Evolutionary conservation across 2,113 vertebrate genomes (phyloP).

Genomic region (Lutjanus erythropterus): DNA sequence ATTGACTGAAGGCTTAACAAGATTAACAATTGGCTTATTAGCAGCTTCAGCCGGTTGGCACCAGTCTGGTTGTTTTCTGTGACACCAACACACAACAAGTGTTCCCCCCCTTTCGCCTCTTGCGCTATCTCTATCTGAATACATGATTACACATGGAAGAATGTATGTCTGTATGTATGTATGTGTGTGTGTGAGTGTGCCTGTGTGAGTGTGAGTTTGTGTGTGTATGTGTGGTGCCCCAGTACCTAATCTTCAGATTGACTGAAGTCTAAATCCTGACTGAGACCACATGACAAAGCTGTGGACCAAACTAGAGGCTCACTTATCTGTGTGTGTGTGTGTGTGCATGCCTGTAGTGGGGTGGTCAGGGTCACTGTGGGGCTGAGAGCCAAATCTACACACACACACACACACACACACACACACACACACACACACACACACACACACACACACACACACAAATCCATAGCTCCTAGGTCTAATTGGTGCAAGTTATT

Average conservation of each 20-base stretch:
- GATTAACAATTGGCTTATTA: slow-evolving; percentile 47
- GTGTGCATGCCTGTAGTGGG: not conserved
- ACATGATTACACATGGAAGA: not conserved
- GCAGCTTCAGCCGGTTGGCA: slow-evolving; percentile 5
- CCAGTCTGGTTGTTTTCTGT: slow-evolving; percentile 4
- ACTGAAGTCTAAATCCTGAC: slow-evolving; percentile 53
- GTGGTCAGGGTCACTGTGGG: slow-evolving; percentile 22
- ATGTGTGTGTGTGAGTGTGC: not conserved
- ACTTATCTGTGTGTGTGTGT: slow-evolving; percentile 13
- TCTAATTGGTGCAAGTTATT: not conserved
- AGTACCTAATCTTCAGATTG: slow-evolving; percentile 59
- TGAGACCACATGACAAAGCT: slow-evolving; percentile 56
- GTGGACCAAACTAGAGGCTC: slow-evolving; percentile 5
- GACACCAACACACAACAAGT: not conserved
- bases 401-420: slow-evolving; percentile 6
- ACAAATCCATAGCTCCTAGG: not conserved
- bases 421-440: slow-evolving; percentile 11
- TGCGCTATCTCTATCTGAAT: not conserved
- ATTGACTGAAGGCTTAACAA: slow-evolving; percentile 22
- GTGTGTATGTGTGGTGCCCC: slow-evolving; percentile 5
- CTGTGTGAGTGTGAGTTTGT: slow-evolving; percentile 3
- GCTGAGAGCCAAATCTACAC: slow-evolving; percentile 15
- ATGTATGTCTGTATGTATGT: not conserved
- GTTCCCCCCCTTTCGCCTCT: not conserved
- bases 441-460: not conserved